Evolutionary conservation across 2,888 invertebrate genomes (phyloP), one percentile per base, ranked within the genome.

Genomic region (Acrocyrtus sp.): DNA sequence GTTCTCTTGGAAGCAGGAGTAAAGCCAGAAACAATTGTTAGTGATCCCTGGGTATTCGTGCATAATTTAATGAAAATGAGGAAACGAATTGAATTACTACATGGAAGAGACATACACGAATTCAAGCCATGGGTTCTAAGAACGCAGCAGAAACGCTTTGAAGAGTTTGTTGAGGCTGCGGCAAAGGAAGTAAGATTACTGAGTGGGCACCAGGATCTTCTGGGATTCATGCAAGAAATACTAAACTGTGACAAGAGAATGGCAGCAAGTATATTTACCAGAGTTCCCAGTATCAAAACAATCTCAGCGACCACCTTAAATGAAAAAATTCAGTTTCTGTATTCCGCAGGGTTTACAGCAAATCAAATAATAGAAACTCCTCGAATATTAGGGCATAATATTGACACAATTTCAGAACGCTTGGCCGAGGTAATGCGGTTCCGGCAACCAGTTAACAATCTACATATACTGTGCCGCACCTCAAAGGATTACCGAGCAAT

Each of bases 81-180:
- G 22, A 8, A 19, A 2, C 29, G 73, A 21, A 22, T 74, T 2
- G 12, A 51, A 15, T 19, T 53, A 1, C 39, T 56, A 1, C 19
- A 57, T 6, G 15, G 29, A 24, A 26, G 57, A 29, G 62, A 60
- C 2, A 34, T 77, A 15, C 8, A 26, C 21, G 27, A 34, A 4
- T 53, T 75, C 19, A 77, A 77, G 39, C 77, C 77, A 1, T 77
- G 77, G 77, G 43, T 73, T 29, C 60, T 76, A 19, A 62, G 76
- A 22, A 26, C 48, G n/a, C 29, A 69, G 8, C 19, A 27, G 41
- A 1, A 12, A 5, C 19, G 12, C 6, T 70, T 70, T 58, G 34
- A 73, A 17, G 19, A n/a, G 72, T 75, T 54, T 24, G 58, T 65
- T 12, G 12, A 50, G 17, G n/a, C 3, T 24, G 26, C 34, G 48